Evolutionary conservation across 2,888 invertebrate species (phyloP).

Genomic region (Cataglyphis livida): DNA sequence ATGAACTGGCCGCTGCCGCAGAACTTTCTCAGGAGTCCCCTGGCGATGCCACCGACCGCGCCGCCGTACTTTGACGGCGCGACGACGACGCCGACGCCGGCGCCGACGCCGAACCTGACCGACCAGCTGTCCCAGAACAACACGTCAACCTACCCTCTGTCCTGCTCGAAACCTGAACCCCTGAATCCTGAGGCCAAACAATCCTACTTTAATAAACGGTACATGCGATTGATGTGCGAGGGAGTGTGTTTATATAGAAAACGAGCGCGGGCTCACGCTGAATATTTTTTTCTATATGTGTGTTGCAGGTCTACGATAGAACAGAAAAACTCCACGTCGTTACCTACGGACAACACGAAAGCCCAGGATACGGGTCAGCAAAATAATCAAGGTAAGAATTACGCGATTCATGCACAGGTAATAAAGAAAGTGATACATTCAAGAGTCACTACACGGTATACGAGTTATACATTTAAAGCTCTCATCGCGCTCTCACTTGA

Average conservation of each 20-base stretch:
- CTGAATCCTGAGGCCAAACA: conserved; percentile 78
- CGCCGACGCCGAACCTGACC: conserved; percentile 74
- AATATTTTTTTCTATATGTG: neutral
- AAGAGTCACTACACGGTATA: conserved; percentile 81
- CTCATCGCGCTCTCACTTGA: conserved; percentile 3
- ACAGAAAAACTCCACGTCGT: conserved; percentile 87
- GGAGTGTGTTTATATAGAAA: neutral
- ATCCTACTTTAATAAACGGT: conserved; percentile 82
- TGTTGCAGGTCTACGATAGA: conserved; percentile 87
- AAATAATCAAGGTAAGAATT: conserved; percentile 86
- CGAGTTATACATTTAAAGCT: neutral
- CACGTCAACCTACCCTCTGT: conserved; percentile 77
- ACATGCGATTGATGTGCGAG: conserved; percentile 52
- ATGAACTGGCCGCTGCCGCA: conserved; percentile 82
- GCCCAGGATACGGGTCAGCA: conserved; percentile 86
- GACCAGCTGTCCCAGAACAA: conserved; percentile 82
- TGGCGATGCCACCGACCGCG: conserved; percentile 71
- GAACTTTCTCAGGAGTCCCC: conserved; percentile 80
- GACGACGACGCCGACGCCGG: conserved; percentile 58
- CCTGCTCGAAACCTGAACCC: conserved; percentile 80
- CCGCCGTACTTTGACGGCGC: conserved; percentile 76
- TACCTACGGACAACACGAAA: conserved; percentile 87
- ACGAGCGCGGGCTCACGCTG: neutral
- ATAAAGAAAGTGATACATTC: conserved; percentile 43
- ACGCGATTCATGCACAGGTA: neutral